Percentiles rank a stretch among this genome's conserved stretches.
These are phyloP conservation scores for Uromys caudimaculatus DNA, from an alignment of 2,797 vertebrate species.

Conservation along the genomic window DNA sequence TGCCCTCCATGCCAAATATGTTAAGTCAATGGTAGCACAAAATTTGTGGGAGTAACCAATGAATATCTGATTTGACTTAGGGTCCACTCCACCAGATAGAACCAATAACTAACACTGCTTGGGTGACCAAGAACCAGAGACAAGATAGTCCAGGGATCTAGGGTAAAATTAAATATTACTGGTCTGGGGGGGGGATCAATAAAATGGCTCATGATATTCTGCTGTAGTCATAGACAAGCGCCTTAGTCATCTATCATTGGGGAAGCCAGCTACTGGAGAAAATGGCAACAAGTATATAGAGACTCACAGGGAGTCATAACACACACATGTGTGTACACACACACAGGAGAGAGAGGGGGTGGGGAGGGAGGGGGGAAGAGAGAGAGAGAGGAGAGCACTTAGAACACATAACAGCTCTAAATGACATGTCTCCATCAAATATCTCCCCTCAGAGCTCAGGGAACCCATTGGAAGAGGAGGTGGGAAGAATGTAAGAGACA, in stretches of 20 bases:
- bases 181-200: neutral
- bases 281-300: neutral
- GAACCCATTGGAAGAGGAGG: neutral
- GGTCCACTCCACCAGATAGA: neutral
- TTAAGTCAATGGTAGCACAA: neutral
- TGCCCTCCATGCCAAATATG: neutral
- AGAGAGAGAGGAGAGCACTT: neutral
- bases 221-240: neutral
- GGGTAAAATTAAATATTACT: neutral
- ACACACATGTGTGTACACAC: neutral
- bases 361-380: neutral
- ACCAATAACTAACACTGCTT: neutral
- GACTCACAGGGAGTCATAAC: neutral
- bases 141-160: neutral
- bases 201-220: neutral
- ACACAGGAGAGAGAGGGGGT: no score
- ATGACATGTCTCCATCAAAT: neutral
- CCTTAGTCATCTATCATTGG: neutral
- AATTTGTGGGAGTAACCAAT: neutral
- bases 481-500: no score
- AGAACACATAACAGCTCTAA: neutral
- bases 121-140: neutral
- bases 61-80: neutral
- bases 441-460: no score
- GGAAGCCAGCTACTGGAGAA: neutral